These are phyloP conservation scores for Champsocephalus esox DNA, from an alignment of 2,797 vertebrate genomes.

Conservation along the genomic window DNA sequence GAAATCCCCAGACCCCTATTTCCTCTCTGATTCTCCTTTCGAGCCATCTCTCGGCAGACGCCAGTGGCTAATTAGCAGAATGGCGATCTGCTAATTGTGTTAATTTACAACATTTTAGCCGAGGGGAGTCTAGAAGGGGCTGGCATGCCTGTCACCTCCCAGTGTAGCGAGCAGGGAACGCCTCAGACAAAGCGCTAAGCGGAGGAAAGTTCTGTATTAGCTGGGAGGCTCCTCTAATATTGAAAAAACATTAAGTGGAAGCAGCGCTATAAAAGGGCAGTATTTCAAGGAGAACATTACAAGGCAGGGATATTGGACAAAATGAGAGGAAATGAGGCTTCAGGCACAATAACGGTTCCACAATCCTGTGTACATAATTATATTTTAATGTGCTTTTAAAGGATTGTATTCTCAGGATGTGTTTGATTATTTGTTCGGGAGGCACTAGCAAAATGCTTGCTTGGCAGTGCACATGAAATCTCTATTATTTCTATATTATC, in stretches of 20 bases:
- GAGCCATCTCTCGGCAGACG: conserved; percentile 90
- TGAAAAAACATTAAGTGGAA: conserved; percentile 43
- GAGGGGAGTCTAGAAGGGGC: conserved; percentile 92
- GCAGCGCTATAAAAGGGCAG: conserved; percentile 29
- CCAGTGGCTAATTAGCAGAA: conserved; percentile 97
- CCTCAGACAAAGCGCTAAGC: conserved; percentile 87
- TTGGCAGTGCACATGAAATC: not conserved
- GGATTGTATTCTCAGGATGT: not conserved
- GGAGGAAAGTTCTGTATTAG: conserved; percentile 43
- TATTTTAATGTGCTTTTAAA: not conserved
- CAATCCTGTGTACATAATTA: not conserved
- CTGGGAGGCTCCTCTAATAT: conserved; percentile 57
- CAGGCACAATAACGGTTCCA: conserved; percentile 8
- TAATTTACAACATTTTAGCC: conserved; percentile 99
- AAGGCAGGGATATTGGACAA: conserved; percentile 6
- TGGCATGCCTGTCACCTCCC: conserved; percentile 90
- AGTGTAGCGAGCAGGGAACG: conserved; percentile 86
- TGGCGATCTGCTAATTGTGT: conserved; percentile 97
- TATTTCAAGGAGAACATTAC: conserved; percentile 34
- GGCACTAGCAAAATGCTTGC: conserved; percentile 10
- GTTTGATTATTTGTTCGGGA: not conserved
- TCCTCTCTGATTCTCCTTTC: conserved; percentile 90
- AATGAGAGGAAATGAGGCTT: conserved; percentile 14
- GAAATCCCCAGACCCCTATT: conserved; percentile 75
- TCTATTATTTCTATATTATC: conserved; percentile 24